These are phyloP conservation scores for Lacerta agilis DNA, from an alignment of 2,797 vertebrate species.

Conservation along the genomic window DNA sequence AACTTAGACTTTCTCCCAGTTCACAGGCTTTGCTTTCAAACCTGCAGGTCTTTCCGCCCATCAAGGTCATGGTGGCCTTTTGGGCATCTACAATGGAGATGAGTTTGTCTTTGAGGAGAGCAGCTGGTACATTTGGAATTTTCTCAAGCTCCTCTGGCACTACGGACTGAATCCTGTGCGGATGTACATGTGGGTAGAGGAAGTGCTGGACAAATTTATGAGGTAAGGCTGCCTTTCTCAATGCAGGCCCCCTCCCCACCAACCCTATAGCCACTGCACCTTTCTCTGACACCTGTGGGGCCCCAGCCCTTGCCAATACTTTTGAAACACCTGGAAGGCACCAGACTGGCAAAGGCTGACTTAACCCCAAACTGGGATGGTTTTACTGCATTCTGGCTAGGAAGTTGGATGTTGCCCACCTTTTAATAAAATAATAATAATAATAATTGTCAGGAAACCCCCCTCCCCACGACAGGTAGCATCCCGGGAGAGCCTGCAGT, in stretches of 20 bases:
- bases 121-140: constrained; percentile 89
- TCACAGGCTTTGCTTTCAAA: neutral
- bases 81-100: constrained; percentile 89
- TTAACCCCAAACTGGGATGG: no score
- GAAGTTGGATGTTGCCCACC: no score
- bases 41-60: constrained; percentile 74
- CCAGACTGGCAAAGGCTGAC: no score
- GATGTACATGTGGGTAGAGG: constrained; percentile 94
- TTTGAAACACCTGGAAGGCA: no score
- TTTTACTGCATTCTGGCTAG: neutral
- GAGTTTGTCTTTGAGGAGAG: constrained; percentile 92
- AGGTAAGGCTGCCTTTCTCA: constrained; percentile 69
- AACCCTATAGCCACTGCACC: no score
- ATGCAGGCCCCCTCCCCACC: no score
- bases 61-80: constrained; percentile 65
- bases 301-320: no score
- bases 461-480: no score
- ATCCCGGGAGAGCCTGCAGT: no score
- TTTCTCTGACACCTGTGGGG: no score
- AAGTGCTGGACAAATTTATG: constrained; percentile 94
- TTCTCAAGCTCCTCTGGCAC: constrained; percentile 87
- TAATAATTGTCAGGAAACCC: no score
- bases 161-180: constrained; percentile 90
- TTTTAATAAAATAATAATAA: neutral
- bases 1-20: neutral